Percentiles rank a stretch among this genome's conserved stretches.
phyloP scores from a whole-genome alignment of 1,140 invertebrate genomes.

The Paraescarpia echinospica region DNA sequence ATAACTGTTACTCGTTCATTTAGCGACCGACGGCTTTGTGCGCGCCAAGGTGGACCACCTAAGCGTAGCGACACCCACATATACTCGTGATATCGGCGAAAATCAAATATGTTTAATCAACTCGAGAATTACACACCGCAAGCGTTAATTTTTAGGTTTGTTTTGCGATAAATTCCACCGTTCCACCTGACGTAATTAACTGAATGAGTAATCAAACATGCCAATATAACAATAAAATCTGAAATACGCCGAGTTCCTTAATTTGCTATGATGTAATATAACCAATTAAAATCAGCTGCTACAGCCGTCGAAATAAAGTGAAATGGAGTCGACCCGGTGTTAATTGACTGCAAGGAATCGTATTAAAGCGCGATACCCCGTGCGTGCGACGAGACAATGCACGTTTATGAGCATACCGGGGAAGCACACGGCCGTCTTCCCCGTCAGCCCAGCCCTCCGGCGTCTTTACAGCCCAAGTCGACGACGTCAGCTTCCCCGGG shows the following conservation, averaged over 20 bases:
- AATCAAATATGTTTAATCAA: constrained; percentile 2
- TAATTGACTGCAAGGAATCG: background rate
- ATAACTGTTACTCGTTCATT: background rate
- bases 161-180: background rate
- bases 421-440: no score
- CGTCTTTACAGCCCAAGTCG: background rate
- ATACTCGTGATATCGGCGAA: background rate
- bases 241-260: background rate
- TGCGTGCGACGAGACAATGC: background rate
- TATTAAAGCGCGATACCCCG: background rate
- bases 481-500: background rate
- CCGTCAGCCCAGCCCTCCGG: no score
- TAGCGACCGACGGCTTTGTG: no score
- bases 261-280: background rate
- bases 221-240: background rate
- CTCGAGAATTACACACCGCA: background rate
- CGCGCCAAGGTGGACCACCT: background rate
- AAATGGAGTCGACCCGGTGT: background rate
- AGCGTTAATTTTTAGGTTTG: background rate
- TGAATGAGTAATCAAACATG: background rate
- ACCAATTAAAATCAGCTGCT: background rate
- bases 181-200: background rate
- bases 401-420: background rate
- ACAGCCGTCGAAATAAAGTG: background rate
- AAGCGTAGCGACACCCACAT: background rate